phyloP scores from a whole-genome alignment of 2,797 vertebrate genomes.

The Phrynocephalus forsythii region DNA sequence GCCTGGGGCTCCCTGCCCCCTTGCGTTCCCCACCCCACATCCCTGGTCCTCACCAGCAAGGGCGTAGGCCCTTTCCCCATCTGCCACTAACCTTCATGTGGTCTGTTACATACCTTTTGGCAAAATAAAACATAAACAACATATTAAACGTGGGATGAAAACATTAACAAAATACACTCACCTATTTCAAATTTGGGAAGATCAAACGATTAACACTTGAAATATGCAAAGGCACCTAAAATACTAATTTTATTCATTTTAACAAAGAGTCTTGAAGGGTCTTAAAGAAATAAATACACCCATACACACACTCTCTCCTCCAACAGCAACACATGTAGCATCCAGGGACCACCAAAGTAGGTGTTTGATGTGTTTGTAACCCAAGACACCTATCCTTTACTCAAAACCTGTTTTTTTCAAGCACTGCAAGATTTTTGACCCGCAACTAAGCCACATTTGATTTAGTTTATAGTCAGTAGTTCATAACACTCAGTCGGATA shows the following conservation, averaged over 20 bases:
- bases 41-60: too few species aligned
- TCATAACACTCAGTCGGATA: slow-evolving; percentile 18
- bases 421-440: background rate
- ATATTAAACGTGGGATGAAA: background rate
- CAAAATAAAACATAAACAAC: background rate
- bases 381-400: background rate
- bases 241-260: background rate
- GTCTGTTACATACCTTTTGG: too few species aligned
- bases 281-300: background rate
- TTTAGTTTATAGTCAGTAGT: slow-evolving; percentile 29
- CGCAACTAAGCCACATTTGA: slow-evolving; percentile 31
- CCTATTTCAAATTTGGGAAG: background rate
- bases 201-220: background rate
- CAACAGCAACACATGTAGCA: too few species aligned
- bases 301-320: too few species aligned
- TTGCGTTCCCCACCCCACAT: too few species aligned
- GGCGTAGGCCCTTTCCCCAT: background rate
- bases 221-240: background rate
- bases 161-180: background rate
- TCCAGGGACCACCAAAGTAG: background rate
- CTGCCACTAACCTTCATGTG: background rate
- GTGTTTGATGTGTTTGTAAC: background rate
- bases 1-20: too few species aligned
- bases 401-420: slow-evolving; percentile 10
- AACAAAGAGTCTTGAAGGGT: background rate